phyloP scores from a whole-genome alignment of 2,888 invertebrate species.

The Dynastes tityus region DNA sequence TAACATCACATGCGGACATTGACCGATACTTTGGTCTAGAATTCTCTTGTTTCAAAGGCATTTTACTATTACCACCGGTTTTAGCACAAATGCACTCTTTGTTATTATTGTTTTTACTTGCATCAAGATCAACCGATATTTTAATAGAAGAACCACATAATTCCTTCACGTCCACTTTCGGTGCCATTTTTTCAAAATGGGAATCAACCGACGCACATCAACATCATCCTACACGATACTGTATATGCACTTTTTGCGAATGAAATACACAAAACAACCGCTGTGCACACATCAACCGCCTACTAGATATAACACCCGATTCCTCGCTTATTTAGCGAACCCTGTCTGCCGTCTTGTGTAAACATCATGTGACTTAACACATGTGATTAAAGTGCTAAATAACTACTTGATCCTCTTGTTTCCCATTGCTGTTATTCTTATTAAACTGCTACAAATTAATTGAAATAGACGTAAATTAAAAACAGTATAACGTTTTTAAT shows the following conservation, averaged over 20 bases:
- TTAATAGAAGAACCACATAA: slow-evolving; percentile 19
- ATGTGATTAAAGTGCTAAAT: slow-evolving; percentile 35
- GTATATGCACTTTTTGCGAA: not conserved
- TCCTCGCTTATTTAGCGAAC: slow-evolving; percentile 16
- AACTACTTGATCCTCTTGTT: not conserved
- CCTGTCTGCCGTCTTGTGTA: slow-evolving; percentile 27
- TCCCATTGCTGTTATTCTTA: not conserved
- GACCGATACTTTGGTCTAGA: slow-evolving; percentile 59
- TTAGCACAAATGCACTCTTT: slow-evolving; percentile 27
- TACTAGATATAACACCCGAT: slow-evolving; percentile 21
- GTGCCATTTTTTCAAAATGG: slow-evolving; percentile 40
- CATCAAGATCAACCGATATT: not conserved
- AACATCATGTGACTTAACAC: slow-evolving; percentile 40
- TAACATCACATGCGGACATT: slow-evolving; percentile 63
- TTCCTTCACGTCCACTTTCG: slow-evolving; percentile 46
- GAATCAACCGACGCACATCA: not conserved
- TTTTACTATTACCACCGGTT: not conserved
- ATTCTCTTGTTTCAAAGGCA: slow-evolving; percentile 52
- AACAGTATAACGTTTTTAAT: not conserved
- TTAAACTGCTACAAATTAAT: not conserved
- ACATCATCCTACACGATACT: not conserved
- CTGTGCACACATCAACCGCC: slow-evolving; percentile 15
- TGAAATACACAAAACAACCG: slow-evolving; percentile 9
- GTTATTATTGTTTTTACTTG: not conserved
- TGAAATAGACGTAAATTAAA: not conserved